phyloP scores from a whole-genome alignment of 2,888 invertebrate species.

The Orchestes rusci region DNA sequence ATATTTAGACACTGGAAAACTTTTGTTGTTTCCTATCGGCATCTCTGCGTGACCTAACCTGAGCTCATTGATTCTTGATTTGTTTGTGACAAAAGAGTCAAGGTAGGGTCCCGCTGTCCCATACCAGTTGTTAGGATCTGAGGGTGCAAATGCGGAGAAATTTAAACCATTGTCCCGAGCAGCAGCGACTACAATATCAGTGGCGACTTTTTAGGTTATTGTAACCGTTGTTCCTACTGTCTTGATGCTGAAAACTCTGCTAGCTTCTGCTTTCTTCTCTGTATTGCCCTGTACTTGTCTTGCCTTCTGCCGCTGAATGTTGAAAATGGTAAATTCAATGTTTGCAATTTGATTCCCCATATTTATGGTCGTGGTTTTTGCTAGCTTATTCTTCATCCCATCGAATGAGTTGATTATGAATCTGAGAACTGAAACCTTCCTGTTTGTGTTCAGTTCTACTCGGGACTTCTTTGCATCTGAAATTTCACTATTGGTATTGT shows the following conservation, averaged over 20 bases:
- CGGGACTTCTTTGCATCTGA: no score
- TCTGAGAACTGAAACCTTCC: no score
- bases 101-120: conserved; percentile 7
- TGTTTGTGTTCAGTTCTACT: no score
- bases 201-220: background rate
- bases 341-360: no score
- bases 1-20: conserved; percentile 13
- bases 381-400: no score
- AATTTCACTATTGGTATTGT: no score
- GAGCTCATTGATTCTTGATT: background rate
- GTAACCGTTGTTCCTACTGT: background rate
- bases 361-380: no score
- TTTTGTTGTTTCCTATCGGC: conserved; percentile 3
- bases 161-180: background rate
- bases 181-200: background rate
- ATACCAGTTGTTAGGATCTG: conserved; percentile 7
- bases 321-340: no score
- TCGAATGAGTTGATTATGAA: no score
- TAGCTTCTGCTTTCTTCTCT: background rate
- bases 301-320: no score
- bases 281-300: background rate
- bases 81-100: conserved; percentile 3
- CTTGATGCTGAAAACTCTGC: background rate
- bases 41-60: conserved; percentile 6
- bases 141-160: background rate